phyloP scores from a whole-genome alignment of 2,113 vertebrate species.

The Hystrix brachyura region DNA sequence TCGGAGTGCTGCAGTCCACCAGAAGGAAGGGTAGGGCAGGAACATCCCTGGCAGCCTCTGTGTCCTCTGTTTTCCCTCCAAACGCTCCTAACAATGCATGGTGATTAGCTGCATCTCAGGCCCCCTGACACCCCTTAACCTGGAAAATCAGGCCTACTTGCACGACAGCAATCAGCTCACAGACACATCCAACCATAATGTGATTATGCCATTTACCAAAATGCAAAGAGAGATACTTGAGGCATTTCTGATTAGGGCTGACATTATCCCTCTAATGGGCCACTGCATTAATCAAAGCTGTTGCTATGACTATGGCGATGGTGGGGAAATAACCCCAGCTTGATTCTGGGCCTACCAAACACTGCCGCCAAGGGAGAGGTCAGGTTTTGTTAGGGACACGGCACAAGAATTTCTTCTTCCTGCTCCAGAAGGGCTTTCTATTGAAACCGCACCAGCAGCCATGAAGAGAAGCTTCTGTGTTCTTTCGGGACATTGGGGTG shows the following conservation, averaged over 20 bases:
- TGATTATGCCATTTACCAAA: conserved; percentile 83
- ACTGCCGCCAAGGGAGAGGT: conserved; percentile 10
- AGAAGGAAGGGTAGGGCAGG: background rate
- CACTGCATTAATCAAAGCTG: conserved; percentile 77
- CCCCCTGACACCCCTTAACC: conserved; percentile 71
- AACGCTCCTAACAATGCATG: conserved; percentile 31
- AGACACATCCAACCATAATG: conserved; percentile 76
- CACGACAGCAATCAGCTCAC: conserved; percentile 64
- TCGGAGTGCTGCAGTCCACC: background rate
- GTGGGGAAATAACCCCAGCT: conserved; percentile 74
- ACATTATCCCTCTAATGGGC: conserved; percentile 79
- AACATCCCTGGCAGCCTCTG: background rate
- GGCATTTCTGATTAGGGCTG: conserved; percentile 81
- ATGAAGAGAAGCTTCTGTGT: conserved; percentile 49
- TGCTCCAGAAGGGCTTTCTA: conserved; percentile 21
- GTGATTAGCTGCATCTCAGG: conserved; percentile 53
- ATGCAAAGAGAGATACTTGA: conserved; percentile 79
- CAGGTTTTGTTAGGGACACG: conserved; percentile 58
- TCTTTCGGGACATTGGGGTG: background rate
- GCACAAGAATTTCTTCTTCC: background rate
- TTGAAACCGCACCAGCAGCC: background rate
- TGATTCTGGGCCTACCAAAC: conserved; percentile 52
- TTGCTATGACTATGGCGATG: conserved; percentile 70
- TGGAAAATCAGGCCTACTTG: conserved; percentile 80
- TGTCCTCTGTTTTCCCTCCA: conserved; percentile 32